Base-by-base conservation (phyloP, 2,888 invertebrate genomes). In the Polyommatus iphigenia region DNA sequence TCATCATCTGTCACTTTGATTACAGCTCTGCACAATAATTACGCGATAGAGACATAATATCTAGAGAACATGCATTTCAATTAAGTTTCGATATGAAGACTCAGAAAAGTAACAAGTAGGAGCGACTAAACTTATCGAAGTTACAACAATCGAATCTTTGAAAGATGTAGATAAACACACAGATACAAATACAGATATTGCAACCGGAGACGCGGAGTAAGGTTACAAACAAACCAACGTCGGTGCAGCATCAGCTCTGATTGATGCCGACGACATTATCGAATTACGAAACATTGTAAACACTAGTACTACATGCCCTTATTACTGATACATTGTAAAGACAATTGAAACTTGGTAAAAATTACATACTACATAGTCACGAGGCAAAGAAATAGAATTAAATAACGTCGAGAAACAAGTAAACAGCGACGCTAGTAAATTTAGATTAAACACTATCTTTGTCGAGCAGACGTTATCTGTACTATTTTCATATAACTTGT, bases 181-280 rank as follows among this genome's bases (percentile, higher is more conserved):
- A 57, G 29, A 50, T n/a, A 76, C 54, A 76, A 13, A 20, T 54
- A 57, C 20, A 20, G 54, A 57, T 41, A 20, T 36, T 79, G 80
- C 79, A 79, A 81, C 80, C 77, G 76, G 78, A 82, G 79, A 78
- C 77, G 29, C 78, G 78, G 80, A 76, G 78, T 80, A 77, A 76
- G 80, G 81, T 82, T 81, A 81, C 83, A 79, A 76, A 79, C 79
- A 81, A 80, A 80, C 81, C 50, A 71, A 78, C 78, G 79, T 78
- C 78, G 76, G 78, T 79, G 81, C 78, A 79, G 41, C 76, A 76
- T 59, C 76, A 76, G 73, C 20, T 73, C 46, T 73, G 73, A 41
- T n/a, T 46, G 46, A 73, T 13, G 73, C 13, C 20, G 13, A 41
- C 46, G 46, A 36, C 62, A 62, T 1, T 67, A 67, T 67, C 6